These are phyloP conservation scores for Drosophila fulvimacula DNA, from an alignment of 2,888 invertebrate genomes.

Conservation along the genomic window DNA sequence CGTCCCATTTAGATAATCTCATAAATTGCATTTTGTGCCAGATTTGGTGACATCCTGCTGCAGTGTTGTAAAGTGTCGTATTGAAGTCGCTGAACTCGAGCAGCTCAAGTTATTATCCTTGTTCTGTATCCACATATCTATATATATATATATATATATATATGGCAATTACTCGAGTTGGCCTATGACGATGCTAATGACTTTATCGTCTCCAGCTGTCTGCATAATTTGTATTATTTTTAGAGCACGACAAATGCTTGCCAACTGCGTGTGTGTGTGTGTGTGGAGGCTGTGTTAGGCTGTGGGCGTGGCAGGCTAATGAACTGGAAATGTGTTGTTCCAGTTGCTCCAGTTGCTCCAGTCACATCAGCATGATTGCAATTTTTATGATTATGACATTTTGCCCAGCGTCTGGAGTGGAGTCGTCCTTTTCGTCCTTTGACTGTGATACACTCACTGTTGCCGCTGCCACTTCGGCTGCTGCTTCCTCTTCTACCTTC, in stretches of 20 bases:
- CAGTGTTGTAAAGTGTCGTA: slow-evolving; percentile 3
- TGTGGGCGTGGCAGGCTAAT: slow-evolving; percentile 61
- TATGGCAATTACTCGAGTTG: slow-evolving; percentile 30
- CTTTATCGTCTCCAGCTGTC: slow-evolving; percentile 67
- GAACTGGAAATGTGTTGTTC: slow-evolving; percentile 64
- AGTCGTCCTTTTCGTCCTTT: slow-evolving; percentile 24
- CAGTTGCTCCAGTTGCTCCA: slow-evolving; percentile 25
- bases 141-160: not conserved
- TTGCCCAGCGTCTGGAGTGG: slow-evolving; percentile 33
- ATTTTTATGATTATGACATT: slow-evolving; percentile 72
- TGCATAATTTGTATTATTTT: slow-evolving; percentile 69
- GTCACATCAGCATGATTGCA: slow-evolving; percentile 66
- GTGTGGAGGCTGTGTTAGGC: slow-evolving; percentile 8
- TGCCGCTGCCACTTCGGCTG: not conserved
- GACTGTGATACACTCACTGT: not conserved
- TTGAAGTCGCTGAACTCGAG: slow-evolving; percentile 29
- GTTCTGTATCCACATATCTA: not conserved
- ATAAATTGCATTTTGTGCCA: slow-evolving; percentile 12
- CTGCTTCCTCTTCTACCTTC: not conserved
- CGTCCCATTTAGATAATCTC: slow-evolving; percentile 17
- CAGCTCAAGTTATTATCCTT: slow-evolving; percentile 22
- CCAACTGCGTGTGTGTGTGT: slow-evolving; percentile 45
- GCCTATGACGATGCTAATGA: slow-evolving; percentile 60
- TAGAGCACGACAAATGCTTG: slow-evolving; percentile 43
- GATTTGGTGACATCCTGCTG: slow-evolving; percentile 4